Evolutionary conservation across 1,140 invertebrate genomes (phyloP).

Genomic region (Drosophila virilis): DNA sequence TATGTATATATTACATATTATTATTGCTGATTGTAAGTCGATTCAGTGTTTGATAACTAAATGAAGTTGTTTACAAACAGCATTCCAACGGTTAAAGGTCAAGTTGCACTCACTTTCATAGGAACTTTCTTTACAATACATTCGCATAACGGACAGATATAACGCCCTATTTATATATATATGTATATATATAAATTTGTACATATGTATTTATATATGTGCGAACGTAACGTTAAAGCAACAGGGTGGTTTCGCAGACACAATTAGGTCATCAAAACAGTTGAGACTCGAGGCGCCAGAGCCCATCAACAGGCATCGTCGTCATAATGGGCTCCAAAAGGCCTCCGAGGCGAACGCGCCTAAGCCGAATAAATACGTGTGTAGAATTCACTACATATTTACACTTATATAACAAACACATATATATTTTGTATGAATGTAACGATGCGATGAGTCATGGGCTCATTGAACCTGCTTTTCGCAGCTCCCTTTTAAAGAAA

Average conservation of each 20-base stretch:
- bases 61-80: slow-evolving; percentile 14
- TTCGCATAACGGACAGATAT: not conserved
- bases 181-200: not conserved
- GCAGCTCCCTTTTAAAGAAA: slow-evolving; percentile 9
- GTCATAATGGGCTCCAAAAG: slow-evolving; percentile 17
- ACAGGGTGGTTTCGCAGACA: slow-evolving; percentile 36
- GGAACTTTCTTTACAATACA: not conserved
- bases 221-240: slow-evolving; percentile 7
- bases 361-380: slow-evolving; percentile 3
- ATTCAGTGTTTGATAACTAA: not conserved
- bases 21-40: not conserved
- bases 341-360: slow-evolving; percentile 12
- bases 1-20: slow-evolving; percentile 11
- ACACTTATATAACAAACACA: not conserved
- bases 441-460: slow-evolving; percentile 25
- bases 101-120: not conserved
- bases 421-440: slow-evolving; percentile 2
- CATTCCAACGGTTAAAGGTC: slow-evolving; percentile 12
- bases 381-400: not conserved
- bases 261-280: slow-evolving; percentile 47
- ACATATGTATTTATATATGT: not conserved
- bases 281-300: slow-evolving; percentile 44
- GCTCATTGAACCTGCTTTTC: slow-evolving; percentile 5
- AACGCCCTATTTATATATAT: not conserved
- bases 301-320: slow-evolving; percentile 43